Conservation (phyloP, 1,140 invertebrate genomes). For the Drosophila lacertosa region DNA sequence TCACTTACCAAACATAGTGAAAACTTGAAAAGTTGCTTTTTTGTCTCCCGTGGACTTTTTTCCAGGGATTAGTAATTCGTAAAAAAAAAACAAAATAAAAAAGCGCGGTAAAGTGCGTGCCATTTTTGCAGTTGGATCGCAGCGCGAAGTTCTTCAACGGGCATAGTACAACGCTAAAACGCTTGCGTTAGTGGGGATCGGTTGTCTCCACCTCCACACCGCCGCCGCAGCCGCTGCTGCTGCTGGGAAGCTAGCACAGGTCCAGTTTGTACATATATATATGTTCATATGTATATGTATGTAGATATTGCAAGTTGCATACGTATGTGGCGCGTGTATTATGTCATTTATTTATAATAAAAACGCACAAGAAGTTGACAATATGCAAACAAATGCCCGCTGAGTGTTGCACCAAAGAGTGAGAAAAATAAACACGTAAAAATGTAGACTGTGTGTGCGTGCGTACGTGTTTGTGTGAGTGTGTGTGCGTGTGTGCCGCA, state of each 20-base stretch:
- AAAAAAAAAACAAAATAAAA: constrained; percentile 29
- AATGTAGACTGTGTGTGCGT: constrained; percentile 72
- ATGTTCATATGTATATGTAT: constrained; percentile 26
- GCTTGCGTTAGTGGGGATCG: constrained; percentile 39
- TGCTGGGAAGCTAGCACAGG: constrained; percentile 52
- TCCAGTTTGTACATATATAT: constrained; percentile 61
- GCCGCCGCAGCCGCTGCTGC: constrained; percentile 14
- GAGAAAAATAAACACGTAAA: constrained; percentile 70
- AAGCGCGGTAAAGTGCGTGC: constrained; percentile 50
- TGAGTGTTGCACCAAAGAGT: constrained; percentile 69
- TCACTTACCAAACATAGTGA: constrained; percentile 51
- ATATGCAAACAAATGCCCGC: constrained; percentile 59
- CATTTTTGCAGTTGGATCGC: constrained; percentile 28
- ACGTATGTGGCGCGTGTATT: constrained; percentile 73
- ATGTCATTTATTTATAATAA: constrained; percentile 81
- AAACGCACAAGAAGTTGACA: constrained; percentile 51
- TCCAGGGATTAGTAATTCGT: constrained; percentile 63
- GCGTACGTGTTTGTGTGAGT: constrained; percentile 48
- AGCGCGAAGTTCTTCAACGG: constrained; percentile 15
- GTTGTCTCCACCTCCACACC: constrained; percentile 37
- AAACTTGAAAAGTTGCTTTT: constrained; percentile 59
- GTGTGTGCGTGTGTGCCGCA: constrained; percentile 53
- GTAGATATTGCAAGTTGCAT: constrained; percentile 61
- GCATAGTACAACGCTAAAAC: constrained; percentile 20
- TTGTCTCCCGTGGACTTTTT: constrained; percentile 54